Evolutionary conservation across 1,140 invertebrate species (phyloP).

Genomic region (Metaphire vulgaris): DNA sequence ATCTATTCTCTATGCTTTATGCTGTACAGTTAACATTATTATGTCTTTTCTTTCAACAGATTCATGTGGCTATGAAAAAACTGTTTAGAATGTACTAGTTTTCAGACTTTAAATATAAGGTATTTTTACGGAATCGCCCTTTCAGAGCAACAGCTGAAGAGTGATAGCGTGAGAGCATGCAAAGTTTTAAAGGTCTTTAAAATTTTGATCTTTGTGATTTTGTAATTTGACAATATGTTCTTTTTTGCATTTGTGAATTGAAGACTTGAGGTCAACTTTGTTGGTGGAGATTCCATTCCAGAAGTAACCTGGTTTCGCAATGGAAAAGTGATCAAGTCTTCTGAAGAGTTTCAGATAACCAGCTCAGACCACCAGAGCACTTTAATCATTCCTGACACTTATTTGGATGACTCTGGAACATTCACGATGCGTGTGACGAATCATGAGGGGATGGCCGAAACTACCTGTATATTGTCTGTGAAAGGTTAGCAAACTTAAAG

Average conservation of each 20-base stretch:
- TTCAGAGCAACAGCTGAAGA: no score
- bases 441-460: conserved; percentile 38
- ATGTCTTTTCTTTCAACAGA: no score
- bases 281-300: conserved; percentile 45
- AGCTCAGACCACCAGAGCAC: conserved; percentile 48
- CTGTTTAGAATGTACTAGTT: no score
- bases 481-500: background rate
- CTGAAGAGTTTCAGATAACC: conserved; percentile 51
- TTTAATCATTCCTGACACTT: conserved; percentile 51
- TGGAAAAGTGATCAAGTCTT: conserved; percentile 46
- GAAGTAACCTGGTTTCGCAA: conserved; percentile 54
- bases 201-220: no score
- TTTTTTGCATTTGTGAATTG: background rate
- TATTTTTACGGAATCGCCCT: no score
- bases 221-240: no score
- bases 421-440: conserved; percentile 55
- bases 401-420: conserved; percentile 59
- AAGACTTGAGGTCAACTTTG: background rate
- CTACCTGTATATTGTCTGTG: background rate
- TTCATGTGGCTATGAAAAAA: no score
- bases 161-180: no score
- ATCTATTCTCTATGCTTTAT: no score
- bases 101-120: no score
- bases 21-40: no score
- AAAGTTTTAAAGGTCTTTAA: no score